phyloP scores from a whole-genome alignment of 2,113 vertebrate genomes.

The Andinoacara biseriatus region DNA sequence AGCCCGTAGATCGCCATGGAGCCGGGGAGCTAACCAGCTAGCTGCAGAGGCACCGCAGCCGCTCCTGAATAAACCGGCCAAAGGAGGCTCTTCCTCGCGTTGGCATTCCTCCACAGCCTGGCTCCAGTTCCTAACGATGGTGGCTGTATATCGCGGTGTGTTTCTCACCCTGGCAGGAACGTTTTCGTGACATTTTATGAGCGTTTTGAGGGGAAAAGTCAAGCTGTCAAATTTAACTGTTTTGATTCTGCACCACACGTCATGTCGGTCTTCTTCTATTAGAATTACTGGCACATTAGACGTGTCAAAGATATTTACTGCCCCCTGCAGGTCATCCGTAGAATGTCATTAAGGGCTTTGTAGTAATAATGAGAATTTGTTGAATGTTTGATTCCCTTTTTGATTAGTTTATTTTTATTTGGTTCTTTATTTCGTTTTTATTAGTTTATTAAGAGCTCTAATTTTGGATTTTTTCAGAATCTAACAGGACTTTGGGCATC shows the following conservation, averaged over 20 bases:
- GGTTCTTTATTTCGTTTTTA: background rate
- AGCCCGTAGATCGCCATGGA: constrained; percentile 56
- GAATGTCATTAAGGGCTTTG: background rate
- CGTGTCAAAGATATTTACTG: background rate
- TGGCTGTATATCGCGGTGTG: no score
- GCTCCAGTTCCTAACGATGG: background rate
- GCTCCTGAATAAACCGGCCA: background rate
- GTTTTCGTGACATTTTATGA: background rate
- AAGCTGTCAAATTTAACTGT: constrained; percentile 52
- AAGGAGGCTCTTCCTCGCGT: constrained; percentile 23
- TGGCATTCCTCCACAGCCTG: constrained; percentile 29
- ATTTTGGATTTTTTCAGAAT: background rate
- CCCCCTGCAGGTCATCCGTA: background rate
- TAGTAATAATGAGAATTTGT: background rate
- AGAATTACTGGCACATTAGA: background rate
- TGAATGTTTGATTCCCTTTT: background rate
- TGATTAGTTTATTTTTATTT: background rate
- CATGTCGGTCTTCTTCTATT: constrained; percentile 20
- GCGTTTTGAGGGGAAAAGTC: background rate
- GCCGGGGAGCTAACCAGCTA: constrained; percentile 26
- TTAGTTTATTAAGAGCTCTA: background rate
- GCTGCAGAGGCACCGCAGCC: background rate
- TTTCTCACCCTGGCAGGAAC: background rate
- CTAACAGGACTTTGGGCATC: background rate
- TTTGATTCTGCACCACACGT: constrained; percentile 53